Base-by-base conservation (phyloP, 2,797 vertebrate species). In the Crocidura indochinensis region DNA sequence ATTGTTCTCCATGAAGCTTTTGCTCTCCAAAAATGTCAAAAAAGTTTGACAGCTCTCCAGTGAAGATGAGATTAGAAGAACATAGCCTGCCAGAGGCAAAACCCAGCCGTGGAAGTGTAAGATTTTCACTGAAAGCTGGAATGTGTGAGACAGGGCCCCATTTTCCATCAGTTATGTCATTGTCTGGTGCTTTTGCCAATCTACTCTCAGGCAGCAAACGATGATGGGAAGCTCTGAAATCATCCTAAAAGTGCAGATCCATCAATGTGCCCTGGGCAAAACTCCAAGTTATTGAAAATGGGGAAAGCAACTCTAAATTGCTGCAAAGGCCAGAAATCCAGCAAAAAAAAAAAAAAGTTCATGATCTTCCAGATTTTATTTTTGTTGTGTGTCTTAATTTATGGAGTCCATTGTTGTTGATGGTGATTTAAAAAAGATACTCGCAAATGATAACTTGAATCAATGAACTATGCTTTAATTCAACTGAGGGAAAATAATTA, bases 11-110 rank as follows among this genome's bases (percentile, higher is more conserved):
- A 26, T 14, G 17, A 26, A 27, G 14, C n/a, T 31, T 67, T 69
- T 38, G 4, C 74, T 75, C 53, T 79, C 27, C 60, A 78, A 83
- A 89, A 90, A 17, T 31, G 12, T 78, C 29, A 73, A 27, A 67
- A 76, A 49, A 46, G 0, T 72, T 38, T 74, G 53, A 73, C 47
- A 60, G 14, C n/a, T 29, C 20, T 77, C 26, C 44, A 69, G 8
- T 69, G n/a, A 88, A 74, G 27, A 46, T n/a, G 11, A 60, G 60
- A 65, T 83, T 56, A 79, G 31, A 91, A 62, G 76, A 73, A 65
- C 17, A 71, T 8, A 75, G 1, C 7, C 5, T 6, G 69, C 19
- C 44, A 60, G 53, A 78, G 31, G 44, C 44, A 49, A 27, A 56
- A 10, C 0, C 8, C 31, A 79, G 17, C 20, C 24, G 46, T 31